Evolutionary conservation across 2,888 invertebrate species (phyloP).

Genomic region (Andrena minutula): DNA sequence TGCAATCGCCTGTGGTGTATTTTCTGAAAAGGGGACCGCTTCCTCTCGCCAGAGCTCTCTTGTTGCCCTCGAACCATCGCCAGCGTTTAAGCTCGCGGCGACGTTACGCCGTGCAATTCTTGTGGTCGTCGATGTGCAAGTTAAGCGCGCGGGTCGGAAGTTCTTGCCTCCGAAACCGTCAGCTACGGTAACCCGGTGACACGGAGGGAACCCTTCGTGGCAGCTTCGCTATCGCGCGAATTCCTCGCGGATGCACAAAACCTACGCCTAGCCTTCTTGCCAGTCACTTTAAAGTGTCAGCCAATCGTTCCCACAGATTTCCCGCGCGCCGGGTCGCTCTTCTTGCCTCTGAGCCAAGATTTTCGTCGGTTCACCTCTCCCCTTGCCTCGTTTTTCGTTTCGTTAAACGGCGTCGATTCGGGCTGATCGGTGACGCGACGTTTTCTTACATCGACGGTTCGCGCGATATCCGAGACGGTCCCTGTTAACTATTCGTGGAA

Average conservation of each 20-base stretch:
- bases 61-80: conserved; percentile 35
- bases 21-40: no score
- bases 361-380: conserved; percentile 10
- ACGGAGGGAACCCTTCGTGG: conserved; percentile 61
- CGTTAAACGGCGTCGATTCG: background rate
- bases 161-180: conserved; percentile 64
- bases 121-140: conserved; percentile 39
- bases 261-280: conserved; percentile 56
- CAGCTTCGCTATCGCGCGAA: conserved; percentile 52
- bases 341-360: background rate
- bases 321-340: conserved; percentile 7
- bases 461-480: background rate
- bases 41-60: conserved; percentile 43
- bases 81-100: conserved; percentile 55
- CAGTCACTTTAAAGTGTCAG: conserved; percentile 50
- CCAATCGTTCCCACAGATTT: conserved; percentile 38
- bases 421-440: background rate
- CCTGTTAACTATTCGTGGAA: background rate
- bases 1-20: no score
- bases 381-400: background rate
- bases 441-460: background rate
- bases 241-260: conserved; percentile 64
- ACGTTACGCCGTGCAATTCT: conserved; percentile 62
- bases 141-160: conserved; percentile 42
- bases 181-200: conserved; percentile 58